phyloP scores from a whole-genome alignment of 1,140 invertebrate genomes.

The Rhopalosiphum maidis region DNA sequence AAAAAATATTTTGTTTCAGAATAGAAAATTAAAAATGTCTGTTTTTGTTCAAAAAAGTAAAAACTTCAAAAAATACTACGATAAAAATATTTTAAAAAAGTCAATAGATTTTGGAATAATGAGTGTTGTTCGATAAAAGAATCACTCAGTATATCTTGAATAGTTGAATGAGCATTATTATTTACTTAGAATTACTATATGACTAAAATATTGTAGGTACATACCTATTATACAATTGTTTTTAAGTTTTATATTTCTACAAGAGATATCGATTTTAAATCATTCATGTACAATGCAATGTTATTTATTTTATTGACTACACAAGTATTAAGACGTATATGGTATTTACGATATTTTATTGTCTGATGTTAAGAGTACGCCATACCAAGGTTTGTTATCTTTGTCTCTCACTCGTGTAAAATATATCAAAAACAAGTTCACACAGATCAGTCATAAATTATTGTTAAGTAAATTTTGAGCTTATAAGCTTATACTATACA shows the following conservation, averaged over 20 bases:
- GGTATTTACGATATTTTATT: background rate
- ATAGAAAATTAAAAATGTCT: too few relatives aligned
- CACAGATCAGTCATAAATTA: background rate
- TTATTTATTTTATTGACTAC: slow-evolving; percentile 3
- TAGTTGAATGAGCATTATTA: background rate
- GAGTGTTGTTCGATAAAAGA: too few relatives aligned
- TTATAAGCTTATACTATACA: background rate
- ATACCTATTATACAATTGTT: background rate
- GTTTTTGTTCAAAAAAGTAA: too few relatives aligned
- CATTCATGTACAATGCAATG: background rate
- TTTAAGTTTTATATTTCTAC: background rate
- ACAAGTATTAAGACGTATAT: background rate
- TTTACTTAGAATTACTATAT: background rate
- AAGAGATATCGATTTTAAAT: background rate
- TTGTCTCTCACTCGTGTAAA: background rate
- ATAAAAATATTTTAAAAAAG: too few relatives aligned
- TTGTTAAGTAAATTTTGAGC: background rate
- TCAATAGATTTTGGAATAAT: too few relatives aligned
- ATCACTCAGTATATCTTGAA: background rate
- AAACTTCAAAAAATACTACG: too few relatives aligned
- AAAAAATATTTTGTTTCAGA: too few relatives aligned
- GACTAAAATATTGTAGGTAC: background rate
- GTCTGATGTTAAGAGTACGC: background rate
- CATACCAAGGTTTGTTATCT: background rate
- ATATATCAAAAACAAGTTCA: background rate